phyloP scores from a whole-genome alignment of 2,797 vertebrate genomes.

The Schizothorax lantsangensis region DNA sequence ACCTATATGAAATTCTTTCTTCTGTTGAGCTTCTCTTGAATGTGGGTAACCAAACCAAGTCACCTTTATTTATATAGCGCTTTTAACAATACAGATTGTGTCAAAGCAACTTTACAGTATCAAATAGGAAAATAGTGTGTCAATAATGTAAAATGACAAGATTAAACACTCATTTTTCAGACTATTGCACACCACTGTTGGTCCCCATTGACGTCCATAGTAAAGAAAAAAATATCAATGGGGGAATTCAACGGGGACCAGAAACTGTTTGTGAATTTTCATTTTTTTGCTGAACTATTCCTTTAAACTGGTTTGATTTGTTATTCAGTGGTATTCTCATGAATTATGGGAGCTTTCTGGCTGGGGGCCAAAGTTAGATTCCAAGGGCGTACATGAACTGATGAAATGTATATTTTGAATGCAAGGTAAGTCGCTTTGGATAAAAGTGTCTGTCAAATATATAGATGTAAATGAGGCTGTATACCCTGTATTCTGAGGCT shows the following conservation, averaged over 20 bases:
- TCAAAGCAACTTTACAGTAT: no score
- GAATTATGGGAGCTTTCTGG: background rate
- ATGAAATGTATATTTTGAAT: background rate
- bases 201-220: background rate
- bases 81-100: no score
- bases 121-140: no score
- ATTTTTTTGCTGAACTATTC: background rate
- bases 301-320: background rate
- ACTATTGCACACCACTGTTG: background rate
- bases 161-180: no score
- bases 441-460: background rate
- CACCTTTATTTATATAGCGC: no score
- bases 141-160: no score
- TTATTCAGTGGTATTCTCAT: background rate
- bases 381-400: background rate
- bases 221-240: background rate
- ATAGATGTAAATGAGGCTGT: background rate
- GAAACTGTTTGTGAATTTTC: background rate
- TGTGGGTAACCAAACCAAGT: background rate
- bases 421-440: background rate
- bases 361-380: background rate
- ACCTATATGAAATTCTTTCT: background rate
- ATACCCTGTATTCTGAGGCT: constrained; percentile 86
- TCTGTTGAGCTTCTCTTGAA: background rate
- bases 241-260: background rate